These are phyloP conservation scores for Solea senegalensis DNA, from an alignment of 2,113 vertebrate species.

Conservation along the genomic window DNA sequence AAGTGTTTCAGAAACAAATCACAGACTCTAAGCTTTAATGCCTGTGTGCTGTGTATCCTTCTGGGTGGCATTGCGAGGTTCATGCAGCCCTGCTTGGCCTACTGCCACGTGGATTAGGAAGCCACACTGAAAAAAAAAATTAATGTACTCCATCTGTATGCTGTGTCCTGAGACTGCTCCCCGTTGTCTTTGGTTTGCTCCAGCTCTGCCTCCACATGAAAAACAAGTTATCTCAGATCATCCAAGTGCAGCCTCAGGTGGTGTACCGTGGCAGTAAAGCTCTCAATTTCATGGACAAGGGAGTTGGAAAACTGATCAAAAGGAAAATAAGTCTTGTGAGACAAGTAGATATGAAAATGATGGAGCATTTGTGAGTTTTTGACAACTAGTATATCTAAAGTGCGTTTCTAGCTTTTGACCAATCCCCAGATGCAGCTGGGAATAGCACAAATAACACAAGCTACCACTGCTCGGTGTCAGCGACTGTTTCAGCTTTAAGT, in stretches of 20 bases:
- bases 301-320: neutral
- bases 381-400: too few relatives aligned
- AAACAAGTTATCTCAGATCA: slow-evolving; percentile 18
- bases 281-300: slow-evolving; percentile 28
- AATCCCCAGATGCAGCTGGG: neutral
- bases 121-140: slow-evolving; percentile 21
- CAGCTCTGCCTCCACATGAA: slow-evolving; percentile 25
- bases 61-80: slow-evolving; percentile 41
- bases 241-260: slow-evolving; percentile 18
- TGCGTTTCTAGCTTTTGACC: slow-evolving; percentile 7
- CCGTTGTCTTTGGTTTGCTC: slow-evolving; percentile 22
- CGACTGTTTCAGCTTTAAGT: too few relatives aligned
- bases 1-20: neutral
- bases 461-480: too few relatives aligned
- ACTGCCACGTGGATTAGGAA: slow-evolving; percentile 52
- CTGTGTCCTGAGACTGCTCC: slow-evolving; percentile 37
- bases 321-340: slow-evolving; percentile 11
- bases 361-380: slow-evolving; percentile 11
- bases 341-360: slow-evolving; percentile 11
- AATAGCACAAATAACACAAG: too few relatives aligned
- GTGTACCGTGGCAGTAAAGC: slow-evolving; percentile 10
- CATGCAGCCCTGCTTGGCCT: slow-evolving; percentile 41
- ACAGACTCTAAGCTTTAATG: slow-evolving; percentile 1
- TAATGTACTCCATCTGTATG: slow-evolving; percentile 45
- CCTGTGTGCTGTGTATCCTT: slow-evolving; percentile 19